These are phyloP conservation scores for Leptosomus discolor DNA, from an alignment of 2,113 vertebrate genomes.

Conservation along the genomic window DNA sequence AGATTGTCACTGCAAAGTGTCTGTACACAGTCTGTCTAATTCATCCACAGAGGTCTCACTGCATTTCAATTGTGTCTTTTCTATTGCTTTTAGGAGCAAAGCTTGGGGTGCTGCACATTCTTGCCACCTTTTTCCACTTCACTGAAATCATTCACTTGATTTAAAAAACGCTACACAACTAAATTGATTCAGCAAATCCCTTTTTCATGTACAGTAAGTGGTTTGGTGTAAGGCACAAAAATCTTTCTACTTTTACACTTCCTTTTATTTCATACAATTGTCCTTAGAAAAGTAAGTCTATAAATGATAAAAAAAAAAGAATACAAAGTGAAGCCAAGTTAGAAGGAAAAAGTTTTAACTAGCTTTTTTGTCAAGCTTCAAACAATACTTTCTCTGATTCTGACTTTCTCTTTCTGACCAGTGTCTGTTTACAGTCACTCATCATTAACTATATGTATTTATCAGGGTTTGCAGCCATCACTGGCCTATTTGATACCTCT, in stretches of 20 bases:
- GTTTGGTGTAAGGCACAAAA: slow-evolving; percentile 63
- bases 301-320: slow-evolving; percentile 52
- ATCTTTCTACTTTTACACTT: slow-evolving; percentile 65
- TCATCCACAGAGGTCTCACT: slow-evolving; percentile 58
- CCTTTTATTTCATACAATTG: slow-evolving; percentile 70
- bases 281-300: slow-evolving; percentile 59
- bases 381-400: slow-evolving; percentile 55
- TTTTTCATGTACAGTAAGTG: slow-evolving; percentile 71
- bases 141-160: slow-evolving; percentile 64
- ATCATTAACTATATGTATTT: slow-evolving; percentile 20
- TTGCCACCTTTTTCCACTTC: slow-evolving; percentile 64
- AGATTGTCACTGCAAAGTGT: slow-evolving; percentile 59
- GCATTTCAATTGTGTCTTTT: slow-evolving; percentile 67
- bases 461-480: neutral
- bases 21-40: slow-evolving; percentile 58
- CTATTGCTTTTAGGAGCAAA: slow-evolving; percentile 59
- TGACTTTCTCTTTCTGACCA: slow-evolving; percentile 40
- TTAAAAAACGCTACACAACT: slow-evolving; percentile 67
- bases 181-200: slow-evolving; percentile 68
- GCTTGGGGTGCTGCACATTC: slow-evolving; percentile 51
- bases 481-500: slow-evolving; percentile 65
- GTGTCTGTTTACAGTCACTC: slow-evolving; percentile 55
- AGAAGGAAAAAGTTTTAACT: slow-evolving; percentile 61
- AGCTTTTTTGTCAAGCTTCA: slow-evolving; percentile 58
- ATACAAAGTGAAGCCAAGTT: slow-evolving; percentile 51